Evolutionary conservation across 2,888 invertebrate species (phyloP).

Genomic region (Lysandra coridon): DNA sequence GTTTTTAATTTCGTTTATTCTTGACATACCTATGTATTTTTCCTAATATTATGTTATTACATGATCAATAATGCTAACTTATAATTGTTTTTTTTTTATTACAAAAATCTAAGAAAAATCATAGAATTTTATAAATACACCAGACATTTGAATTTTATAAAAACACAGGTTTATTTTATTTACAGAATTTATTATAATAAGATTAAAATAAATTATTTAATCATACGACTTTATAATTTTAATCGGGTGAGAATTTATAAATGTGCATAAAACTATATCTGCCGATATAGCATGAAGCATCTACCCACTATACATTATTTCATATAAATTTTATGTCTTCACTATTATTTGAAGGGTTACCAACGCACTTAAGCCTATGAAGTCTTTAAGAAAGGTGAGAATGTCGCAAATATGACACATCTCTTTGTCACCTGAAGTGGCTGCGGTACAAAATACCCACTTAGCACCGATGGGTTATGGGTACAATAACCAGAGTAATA

Average conservation of each 20-base stretch:
- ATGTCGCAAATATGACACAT: constrained; percentile 59
- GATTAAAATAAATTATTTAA: background rate
- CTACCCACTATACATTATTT: background rate
- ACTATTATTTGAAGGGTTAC: constrained; percentile 7
- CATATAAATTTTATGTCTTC: background rate
- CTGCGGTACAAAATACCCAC: constrained; percentile 55
- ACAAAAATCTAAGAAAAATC: too few relatives aligned
- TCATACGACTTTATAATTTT: too few relatives aligned
- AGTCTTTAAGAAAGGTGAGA: constrained; percentile 37
- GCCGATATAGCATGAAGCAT: too few relatives aligned
- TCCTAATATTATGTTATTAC: background rate
- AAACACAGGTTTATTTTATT: too few relatives aligned
- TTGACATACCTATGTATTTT: background rate
- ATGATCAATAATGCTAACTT: too few relatives aligned
- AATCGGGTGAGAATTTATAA: too few relatives aligned
- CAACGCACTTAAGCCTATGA: constrained; percentile 29
- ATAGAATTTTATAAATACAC: too few relatives aligned
- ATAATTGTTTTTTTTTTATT: too few relatives aligned
- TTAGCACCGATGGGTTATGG: constrained; percentile 50
- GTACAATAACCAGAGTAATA: constrained; percentile 53
- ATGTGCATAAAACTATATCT: too few relatives aligned
- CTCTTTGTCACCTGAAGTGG: constrained; percentile 64
- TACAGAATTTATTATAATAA: too few relatives aligned
- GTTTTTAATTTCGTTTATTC: background rate
- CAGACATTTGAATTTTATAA: too few relatives aligned